Evolutionary conservation across 2,797 vertebrate genomes (phyloP), one percentile per base, ranked within the genome.

Genomic region (Spatula versicolor): DNA sequence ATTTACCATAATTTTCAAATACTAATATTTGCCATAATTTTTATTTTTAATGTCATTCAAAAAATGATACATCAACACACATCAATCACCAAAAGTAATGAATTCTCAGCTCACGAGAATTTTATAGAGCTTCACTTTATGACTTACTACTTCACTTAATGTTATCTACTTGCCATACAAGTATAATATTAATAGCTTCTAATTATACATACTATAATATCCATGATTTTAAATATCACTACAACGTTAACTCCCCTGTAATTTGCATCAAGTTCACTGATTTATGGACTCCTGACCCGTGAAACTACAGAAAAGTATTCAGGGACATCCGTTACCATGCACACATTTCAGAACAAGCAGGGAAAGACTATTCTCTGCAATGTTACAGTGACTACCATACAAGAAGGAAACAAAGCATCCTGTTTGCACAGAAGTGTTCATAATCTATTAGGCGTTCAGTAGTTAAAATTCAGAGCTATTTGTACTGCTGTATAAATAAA

Each of bases 371-470:
- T 13, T 39, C 17, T 68, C 28, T 81, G 48, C 18, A 31, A 19
- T 14, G 20, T 1, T 2, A n/a, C 0, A 41, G 3, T 13, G 28
- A 71, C 26, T 48, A n/a, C 7, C 39, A 6, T 0, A 54, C 9
- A 14, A 13, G 68, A 73, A 66, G 16, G 22, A 73, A 84, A 76
- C 20, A 41, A 45, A n/a, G 31, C 39, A 23, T 41, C 59, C 14
- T n/a, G 9, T 13, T 30, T 22, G 69, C 33, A 58, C 10, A 68
- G 43, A 31, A 54, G 83, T 6, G 2, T 25, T 85, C 45, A 39
- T 28, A 25, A 4, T 33, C 20, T 33, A 10, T 39, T 26, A 26
- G 18, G 18, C 26, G 3, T 37, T 80, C 13, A 52, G 28, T 2
- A 50, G 35, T 11, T 43, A 67, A 20, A 30, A 62, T 45, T 81